These are phyloP conservation scores for Scomberomorus guttatus DNA, from an alignment of 2,797 vertebrate species.

Conservation along the genomic window DNA sequence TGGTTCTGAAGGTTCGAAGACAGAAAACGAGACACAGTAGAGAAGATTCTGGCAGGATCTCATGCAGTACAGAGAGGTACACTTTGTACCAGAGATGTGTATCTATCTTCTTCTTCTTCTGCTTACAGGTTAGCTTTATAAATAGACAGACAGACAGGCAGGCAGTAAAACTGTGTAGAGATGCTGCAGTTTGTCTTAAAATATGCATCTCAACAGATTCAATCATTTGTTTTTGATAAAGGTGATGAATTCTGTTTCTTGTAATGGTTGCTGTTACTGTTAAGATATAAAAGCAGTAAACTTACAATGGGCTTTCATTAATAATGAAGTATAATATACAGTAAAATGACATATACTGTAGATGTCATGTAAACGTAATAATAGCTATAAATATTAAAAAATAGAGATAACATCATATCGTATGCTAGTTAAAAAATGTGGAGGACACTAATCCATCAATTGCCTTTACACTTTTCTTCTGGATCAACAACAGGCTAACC, in stretches of 20 bases:
- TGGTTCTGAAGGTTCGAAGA: slow-evolving; percentile 15
- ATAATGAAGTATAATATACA: neutral
- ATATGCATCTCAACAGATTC: slow-evolving; percentile 1
- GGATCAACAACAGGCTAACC: slow-evolving; percentile 1
- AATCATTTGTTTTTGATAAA: slow-evolving; percentile 6
- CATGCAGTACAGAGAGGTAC: slow-evolving; percentile 12
- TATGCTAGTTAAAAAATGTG: neutral
- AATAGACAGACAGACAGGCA: slow-evolving; percentile 6
- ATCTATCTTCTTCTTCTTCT: slow-evolving; percentile 9
- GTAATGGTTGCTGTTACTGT: neutral
- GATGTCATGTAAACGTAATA: slow-evolving; percentile 29
- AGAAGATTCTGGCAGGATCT: slow-evolving; percentile 29
- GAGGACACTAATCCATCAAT: neutral
- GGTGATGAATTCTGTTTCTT: slow-evolving; percentile 1
- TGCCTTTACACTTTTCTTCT: slow-evolving; percentile 1
- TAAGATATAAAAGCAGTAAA: slow-evolving; percentile 6
- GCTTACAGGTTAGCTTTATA: slow-evolving; percentile 23
- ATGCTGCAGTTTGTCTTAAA: slow-evolving; percentile 13
- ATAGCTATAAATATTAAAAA: neutral
- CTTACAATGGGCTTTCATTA: neutral
- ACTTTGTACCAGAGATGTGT: slow-evolving; percentile 28
- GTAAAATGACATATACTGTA: neutral
- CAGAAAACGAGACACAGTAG: slow-evolving; percentile 15
- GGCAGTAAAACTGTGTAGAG: neutral
- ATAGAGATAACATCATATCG: neutral